Conservation (phyloP, 2,113 vertebrate genomes). For the Galemys pyrenaicus region DNA sequence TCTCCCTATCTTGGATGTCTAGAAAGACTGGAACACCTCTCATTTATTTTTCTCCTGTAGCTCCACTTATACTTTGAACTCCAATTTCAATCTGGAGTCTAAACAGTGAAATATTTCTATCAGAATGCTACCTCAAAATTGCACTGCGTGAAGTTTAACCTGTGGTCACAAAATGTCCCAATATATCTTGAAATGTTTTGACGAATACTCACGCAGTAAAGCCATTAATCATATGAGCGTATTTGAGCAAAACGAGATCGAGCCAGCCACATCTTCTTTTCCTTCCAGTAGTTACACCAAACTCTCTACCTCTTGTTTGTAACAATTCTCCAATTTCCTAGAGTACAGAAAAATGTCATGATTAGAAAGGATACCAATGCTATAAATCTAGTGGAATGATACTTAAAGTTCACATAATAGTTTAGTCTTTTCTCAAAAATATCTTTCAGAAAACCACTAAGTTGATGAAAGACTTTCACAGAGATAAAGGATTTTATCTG, state of each 20-base stretch:
- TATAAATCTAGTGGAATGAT: not conserved
- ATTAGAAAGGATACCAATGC: not conserved
- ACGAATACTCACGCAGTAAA: slow-evolving; percentile 95
- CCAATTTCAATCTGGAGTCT: not conserved
- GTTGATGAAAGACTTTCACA: not conserved
- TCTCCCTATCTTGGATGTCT: not conserved
- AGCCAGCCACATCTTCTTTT: slow-evolving; percentile 98
- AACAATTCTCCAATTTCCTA: slow-evolving; percentile 91
- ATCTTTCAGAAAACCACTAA: slow-evolving; percentile 24
- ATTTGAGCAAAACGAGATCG: slow-evolving; percentile 96
- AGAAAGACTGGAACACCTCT: not conserved
- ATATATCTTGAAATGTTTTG: slow-evolving; percentile 4
- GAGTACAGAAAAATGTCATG: not conserved
- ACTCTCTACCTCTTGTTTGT: slow-evolving; percentile 94
- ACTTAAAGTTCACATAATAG: not conserved
- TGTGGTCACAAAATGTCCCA: not conserved
- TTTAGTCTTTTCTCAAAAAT: not conserved
- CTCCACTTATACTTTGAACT: not conserved
- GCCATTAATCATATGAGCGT: slow-evolving; percentile 98
- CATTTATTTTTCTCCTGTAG: not conserved
- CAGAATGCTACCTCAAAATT: not conserved
- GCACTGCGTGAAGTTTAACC: slow-evolving; percentile 17
- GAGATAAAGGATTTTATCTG: not conserved
- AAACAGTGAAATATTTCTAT: not conserved
- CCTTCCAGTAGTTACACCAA: slow-evolving; percentile 97